Base-by-base conservation (phyloP, 1,140 invertebrate species). In the Leptinotarsa defecta region DNA sequence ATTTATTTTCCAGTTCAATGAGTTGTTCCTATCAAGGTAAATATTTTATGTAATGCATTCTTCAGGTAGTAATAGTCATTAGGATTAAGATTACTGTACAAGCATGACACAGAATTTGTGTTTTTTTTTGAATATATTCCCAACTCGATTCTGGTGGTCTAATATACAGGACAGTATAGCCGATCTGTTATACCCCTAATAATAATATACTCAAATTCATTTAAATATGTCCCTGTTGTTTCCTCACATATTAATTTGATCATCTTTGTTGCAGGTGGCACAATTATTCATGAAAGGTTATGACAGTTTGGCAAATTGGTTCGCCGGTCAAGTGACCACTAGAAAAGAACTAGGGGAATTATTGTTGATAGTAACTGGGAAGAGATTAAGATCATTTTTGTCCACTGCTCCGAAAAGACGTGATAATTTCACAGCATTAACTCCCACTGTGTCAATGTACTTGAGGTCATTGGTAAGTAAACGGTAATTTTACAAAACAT, bases 261-360 rank as follows among this genome's bases (percentile, higher is more conserved):
- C 3, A 15, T n/a, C 6, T 57, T 57, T 57, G n/a, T 17, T 57
- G 15, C 15, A 57, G 52, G 86, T 94, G 64, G 90, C 90, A 80
- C 91, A 94, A 80, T 86, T 96, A 17, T 96, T 95, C 83, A 88
- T 89, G 1, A 90, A 90, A 82, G 94, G 94, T 61, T 92, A 92
- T 81, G 94, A 96, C 89, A 88, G 87, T 49, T 83, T 94, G 48
- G 95, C 93, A 24, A 90, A 94, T 84, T 92, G 94, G 85, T 91
- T 95, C 79, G 82, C 93, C 52, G 83, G 88, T 13, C 87, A 91
- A 52, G 89, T 95, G 3, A 90, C 88, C 76, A 90, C 94, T 76
- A 88, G 87, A 61, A 88, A 90, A 79, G 85, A 88, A 24, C 84
- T 96, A 63, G 92, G 92, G 15, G 85, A 87, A 19, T 88, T 91